Conservation (phyloP, 2,888 invertebrate species). For the Oscheius sp. region DNA sequence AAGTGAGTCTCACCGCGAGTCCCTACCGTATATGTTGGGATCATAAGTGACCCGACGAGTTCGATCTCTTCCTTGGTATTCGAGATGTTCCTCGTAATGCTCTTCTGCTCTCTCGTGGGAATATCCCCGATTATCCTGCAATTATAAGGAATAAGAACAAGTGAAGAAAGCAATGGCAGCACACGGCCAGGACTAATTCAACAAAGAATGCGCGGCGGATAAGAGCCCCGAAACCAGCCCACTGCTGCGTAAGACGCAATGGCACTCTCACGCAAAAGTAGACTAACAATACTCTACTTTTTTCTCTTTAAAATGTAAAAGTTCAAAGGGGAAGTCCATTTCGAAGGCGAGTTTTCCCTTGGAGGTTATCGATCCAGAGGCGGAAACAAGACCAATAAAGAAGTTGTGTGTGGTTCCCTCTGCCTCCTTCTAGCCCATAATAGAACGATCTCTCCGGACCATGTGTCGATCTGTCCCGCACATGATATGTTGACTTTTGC, state of each 20-base stretch:
- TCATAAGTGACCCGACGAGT: constrained; percentile 25
- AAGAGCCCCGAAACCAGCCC: constrained; percentile 25
- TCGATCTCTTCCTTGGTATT: constrained; percentile 43
- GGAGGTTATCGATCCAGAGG: constrained; percentile 13
- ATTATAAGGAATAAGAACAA: background rate
- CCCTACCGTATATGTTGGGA: constrained; percentile 13
- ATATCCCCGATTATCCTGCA: constrained; percentile 42
- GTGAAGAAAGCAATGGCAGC: background rate
- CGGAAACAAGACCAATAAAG: too few species aligned
- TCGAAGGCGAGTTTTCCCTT: background rate
- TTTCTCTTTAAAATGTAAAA: background rate
- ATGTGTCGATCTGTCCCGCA: constrained; percentile 25
- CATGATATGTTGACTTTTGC: constrained; percentile 29
- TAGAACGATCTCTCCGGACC: constrained; percentile 11
- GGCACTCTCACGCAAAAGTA: constrained; percentile 23
- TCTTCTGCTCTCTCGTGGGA: constrained; percentile 41
- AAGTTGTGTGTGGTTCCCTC: background rate
- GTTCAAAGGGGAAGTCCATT: background rate
- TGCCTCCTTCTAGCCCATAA: background rate
- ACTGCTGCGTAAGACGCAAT: constrained; percentile 24
- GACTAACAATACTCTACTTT: background rate
- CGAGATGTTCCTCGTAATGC: constrained; percentile 49
- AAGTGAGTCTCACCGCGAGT: too few species aligned
- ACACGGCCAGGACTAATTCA: constrained; percentile 28
- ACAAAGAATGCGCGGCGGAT: constrained; percentile 30